Evolutionary conservation across 2,888 invertebrate genomes (phyloP), one percentile per base, ranked within the genome.

Genomic region (Oligia strigilis): DNA sequence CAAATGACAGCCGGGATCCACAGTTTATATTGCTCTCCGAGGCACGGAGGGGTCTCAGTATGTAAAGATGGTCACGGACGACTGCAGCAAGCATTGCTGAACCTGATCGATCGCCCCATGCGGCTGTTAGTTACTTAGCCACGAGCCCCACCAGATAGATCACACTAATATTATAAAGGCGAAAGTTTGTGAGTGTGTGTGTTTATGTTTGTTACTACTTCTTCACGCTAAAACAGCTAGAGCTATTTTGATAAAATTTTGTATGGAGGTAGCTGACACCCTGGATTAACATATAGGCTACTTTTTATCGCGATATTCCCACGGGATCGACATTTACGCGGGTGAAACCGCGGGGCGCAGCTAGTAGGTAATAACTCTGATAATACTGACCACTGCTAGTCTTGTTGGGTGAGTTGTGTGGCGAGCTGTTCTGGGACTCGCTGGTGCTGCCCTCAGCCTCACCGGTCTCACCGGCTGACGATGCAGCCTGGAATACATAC

Each of bases 371-470:
- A 52, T 19, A 29, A 36, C 8, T n/a, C 17, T 29, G 29, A 17
- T 29, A 36, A 49, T 83, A 87, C 91, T 83, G 62, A 96, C 96
- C 96, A 91, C 93, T 95, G 89, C 89, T 95, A 86, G 94, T 94
- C 90, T 96, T 96, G 85, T 91, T 95, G 73, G 96, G 96, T 76
- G 96, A 94, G 89, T 95, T 93, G 83, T 95, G 97, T 81, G 94
- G 93, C 74, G 96, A 95, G 84, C 94, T 95, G 89, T 94, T 93
- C 87, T 95, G 96, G 60, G 96, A 96, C 86, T 95, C 96, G 87
- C 95, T 96, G 62, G 96, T 95, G 88, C 95, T 97, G 73, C 96
- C 97, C 69, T 95, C 96, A 0, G 94, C 96, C 64, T 95, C 96
- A 58, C 93, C 95, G 0, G 94, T 93, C 87, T 95, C 95, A 52